Base-by-base conservation (phyloP, 2,113 vertebrate species). In the Gambusia holbrooki region DNA sequence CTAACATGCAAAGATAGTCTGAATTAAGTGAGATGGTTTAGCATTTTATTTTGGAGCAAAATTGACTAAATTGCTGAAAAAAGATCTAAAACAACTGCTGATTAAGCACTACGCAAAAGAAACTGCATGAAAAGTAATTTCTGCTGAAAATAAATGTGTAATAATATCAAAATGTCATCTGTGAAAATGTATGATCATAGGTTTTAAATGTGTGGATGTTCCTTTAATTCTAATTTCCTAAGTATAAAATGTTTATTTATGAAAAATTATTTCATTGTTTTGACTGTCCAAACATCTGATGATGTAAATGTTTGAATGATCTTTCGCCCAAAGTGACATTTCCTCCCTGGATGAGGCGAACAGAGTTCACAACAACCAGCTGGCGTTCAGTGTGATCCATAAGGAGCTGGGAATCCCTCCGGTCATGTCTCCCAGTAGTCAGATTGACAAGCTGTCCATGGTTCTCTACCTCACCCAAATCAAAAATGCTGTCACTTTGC, bases 391-490 rank as follows among this genome's bases (percentile, higher is more conserved):
- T 58, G 0, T 89, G 22, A 92, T 96, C 0, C 95, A 99, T 89
- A 94, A 93, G 25, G 96, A 97, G 92, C 92, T 97, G 80, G 97
- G 97, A 69, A 96, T 99, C 86, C 84, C 94, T 0, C 97, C 96
- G 0, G 93, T 97, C 79, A 94, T 98, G 92, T 95, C 96, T 3
- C 95, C 96, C 5, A 15, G 94, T 63, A 79, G 88, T 4, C 94
- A 94, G 82, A 92, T 94, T 0, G 94, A 96, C 88, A 95, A 94
- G 40, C 84, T 99, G 74, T 95, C 95, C 77, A 95, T 99, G 93
- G 95, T 98, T 13, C 95, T 97, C 22, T 99, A 99, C 93, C 96
- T 99, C 89, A 97, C 96, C 73, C 96, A 98, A 86, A 94, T 99
- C 84, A 94, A 95, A 19, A 90, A 93, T 27, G 89, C 94, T 71